Evolutionary conservation across 2,888 invertebrate species (phyloP), one percentile per base, ranked within the genome.

Genomic region (Cylindroiulus punctatus): DNA sequence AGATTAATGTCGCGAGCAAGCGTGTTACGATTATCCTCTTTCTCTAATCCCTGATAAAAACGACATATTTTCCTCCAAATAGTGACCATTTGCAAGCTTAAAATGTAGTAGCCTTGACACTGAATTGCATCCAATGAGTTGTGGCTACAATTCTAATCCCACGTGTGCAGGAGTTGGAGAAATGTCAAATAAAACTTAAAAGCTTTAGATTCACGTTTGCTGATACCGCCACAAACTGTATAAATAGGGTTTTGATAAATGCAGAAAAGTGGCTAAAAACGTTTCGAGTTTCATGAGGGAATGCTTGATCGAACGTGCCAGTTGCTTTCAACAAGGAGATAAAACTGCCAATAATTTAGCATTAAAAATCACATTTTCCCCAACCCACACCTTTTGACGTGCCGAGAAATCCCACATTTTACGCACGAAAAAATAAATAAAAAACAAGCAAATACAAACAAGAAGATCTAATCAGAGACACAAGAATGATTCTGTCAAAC

Each of bases 311-410:
- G 76, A 76, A 76, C 26, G 30, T 76, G 76, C 76, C 57, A 65
- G 26, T 65, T 26, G 10, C 76, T 76, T 76, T 76, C 76, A 76
- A 30, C 76, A 30, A 26, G 30, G 17, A 76, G 76, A 76, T 76
- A 76, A 76, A 76, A 76, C 76, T 76, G 76, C 76, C 76, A 76
- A 76, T 76, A 76, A 76, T 76, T 76, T 76, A 76, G 76, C 76
- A 76, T 76, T 76, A 76, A 76, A 76, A 76, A 76, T 76, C 76
- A 1, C 26, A 76, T 52, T 76, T 76, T 76, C 30, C 30, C 30
- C 65, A 76, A 12, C 76, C 76, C 76, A 76, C 76, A 76, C 76
- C 76, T 76, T 76, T 76, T 76, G 30, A 76, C 76, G 30, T 76
- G 76, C 65, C 14, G 76, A 76, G 76, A 76, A 76, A 65, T 26